Evolutionary conservation across 2,888 invertebrate genomes (phyloP), one percentile per base, ranked within the genome.

Genomic region (Trimorus sp.): DNA sequence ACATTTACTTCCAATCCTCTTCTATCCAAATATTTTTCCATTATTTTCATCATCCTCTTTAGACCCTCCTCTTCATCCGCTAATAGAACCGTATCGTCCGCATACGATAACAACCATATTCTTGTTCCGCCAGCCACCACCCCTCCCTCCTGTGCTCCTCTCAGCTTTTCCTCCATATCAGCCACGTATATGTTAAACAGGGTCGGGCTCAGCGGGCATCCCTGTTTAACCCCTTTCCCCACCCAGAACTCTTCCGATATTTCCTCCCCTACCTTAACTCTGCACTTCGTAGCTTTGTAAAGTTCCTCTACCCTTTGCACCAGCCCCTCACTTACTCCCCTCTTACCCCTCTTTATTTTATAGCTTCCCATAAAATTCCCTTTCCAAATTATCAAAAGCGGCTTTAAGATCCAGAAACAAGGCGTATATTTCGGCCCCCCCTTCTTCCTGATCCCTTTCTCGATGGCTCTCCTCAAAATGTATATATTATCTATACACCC

Each of bases 401-500:
- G 68, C 14, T 36, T 77, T 60, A 5, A 85, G 68, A 42, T 84
- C 85, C 1, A 85, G 63, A 65, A 86, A 86, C 1, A 83, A 69
- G 3, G 77, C 81, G 60, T 69, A 85, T 5, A 85, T 26, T 38
- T 45, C 56, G n/a, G 62, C 8, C 49, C 48, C 7, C 60, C 54
- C 49, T 49, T 48, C 51, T 63, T 36, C 9, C 69, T 65, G 5
- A 83, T 42, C 8, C 83, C 53, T 7, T 68, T 8, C 16, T 85
- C 71, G 11, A 83, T 59, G 0, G 56, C 56, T 9, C 77, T 11
- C 7, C 51, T 65, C 7, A 85, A 49, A 0, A 75, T 66, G 74
- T 86, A 86, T 1, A 85, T 78, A 60, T 85, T 81, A 45, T 87
- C 85, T 53, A 74, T 49, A 12, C 77, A 79, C n/a, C 83, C 40